Percentiles rank a stretch among this genome's conserved stretches.
phyloP scores from a whole-genome alignment of 1,140 invertebrate species.

The Drosophila truncata region DNA sequence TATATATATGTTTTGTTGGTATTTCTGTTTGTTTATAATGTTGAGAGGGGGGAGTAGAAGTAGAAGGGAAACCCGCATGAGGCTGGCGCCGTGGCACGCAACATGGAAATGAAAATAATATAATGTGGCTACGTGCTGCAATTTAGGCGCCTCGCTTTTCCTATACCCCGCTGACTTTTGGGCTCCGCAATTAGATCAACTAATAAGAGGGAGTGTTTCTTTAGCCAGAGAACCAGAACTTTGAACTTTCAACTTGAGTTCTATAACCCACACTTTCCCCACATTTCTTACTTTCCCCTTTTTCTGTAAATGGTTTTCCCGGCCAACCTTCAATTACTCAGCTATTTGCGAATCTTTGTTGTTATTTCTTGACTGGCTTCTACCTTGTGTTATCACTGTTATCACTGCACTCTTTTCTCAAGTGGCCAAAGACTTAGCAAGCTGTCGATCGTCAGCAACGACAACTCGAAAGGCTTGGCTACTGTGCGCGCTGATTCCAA shows the following conservation, averaged over 20 bases:
- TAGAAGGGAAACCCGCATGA: slow-evolving; percentile 46
- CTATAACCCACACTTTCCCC: not conserved
- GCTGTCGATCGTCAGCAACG: slow-evolving; percentile 32
- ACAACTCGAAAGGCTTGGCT: slow-evolving; percentile 42
- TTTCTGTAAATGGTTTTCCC: not conserved
- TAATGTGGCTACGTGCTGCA: slow-evolving; percentile 73
- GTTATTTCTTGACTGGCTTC: not conserved
- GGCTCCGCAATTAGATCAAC: slow-evolving; percentile 61
- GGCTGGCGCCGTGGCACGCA: slow-evolving; percentile 72
- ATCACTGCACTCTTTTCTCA: slow-evolving; percentile 76
- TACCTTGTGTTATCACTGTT: slow-evolving; percentile 39
- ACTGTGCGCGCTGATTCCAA: slow-evolving; percentile 80
- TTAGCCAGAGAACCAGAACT: slow-evolving; percentile 8
- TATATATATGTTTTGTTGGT: slow-evolving; percentile 20
- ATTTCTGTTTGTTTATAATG: slow-evolving; percentile 68
- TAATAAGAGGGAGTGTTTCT: slow-evolving; percentile 31
- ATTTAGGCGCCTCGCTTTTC: slow-evolving; percentile 72
- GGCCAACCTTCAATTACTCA: not conserved
- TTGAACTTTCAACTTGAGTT: slow-evolving; percentile 6
- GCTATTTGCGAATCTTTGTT: slow-evolving; percentile 20
- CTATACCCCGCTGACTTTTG: slow-evolving; percentile 29
- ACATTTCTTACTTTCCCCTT: slow-evolving; percentile 1
- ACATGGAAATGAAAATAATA: slow-evolving; percentile 69
- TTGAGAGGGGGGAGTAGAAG: not conserved
- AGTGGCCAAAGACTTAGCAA: slow-evolving; percentile 43